These are phyloP conservation scores for Montipora cactus DNA, from an alignment of 64 coral and sea anemone genomes.

Conservation along the genomic window DNA sequence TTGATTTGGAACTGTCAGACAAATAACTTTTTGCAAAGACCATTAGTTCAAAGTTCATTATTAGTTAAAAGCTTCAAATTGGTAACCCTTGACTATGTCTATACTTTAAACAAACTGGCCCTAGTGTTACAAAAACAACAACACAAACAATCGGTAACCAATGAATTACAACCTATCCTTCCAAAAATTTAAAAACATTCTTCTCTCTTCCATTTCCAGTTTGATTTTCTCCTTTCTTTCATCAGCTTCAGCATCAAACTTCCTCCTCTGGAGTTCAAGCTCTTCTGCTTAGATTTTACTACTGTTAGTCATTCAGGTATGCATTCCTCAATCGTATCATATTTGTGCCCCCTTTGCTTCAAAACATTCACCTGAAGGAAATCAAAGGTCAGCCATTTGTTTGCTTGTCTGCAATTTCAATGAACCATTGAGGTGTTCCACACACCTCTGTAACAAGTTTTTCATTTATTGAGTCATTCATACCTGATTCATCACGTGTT, in stretches of 20 bases:
- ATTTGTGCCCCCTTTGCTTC: too few species aligned
- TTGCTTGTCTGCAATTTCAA: too few species aligned
- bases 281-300: not conserved
- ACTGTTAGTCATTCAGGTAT: too few species aligned
- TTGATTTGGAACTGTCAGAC: not conserved
- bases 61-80: not conserved
- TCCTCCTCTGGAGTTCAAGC: conserved; percentile 22
- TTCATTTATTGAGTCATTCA: too few species aligned
- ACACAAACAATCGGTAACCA: not conserved
- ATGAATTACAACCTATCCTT: conserved; percentile 14
- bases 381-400: too few species aligned
- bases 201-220: conserved; percentile 45
- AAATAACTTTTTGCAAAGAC: not conserved
- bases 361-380: too few species aligned
- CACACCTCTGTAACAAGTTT: too few species aligned
- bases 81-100: not conserved
- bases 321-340: too few species aligned
- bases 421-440: too few species aligned
- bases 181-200: conserved; percentile 41
- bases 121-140: conserved; percentile 11
- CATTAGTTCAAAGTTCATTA: too few species aligned
- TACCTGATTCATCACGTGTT: too few species aligned
- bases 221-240: conserved; percentile 19
- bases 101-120: conserved; percentile 3
- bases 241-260: conserved; percentile 3